Percentiles rank a stretch among this genome's conserved stretches.
Conservation (phyloP, 2,888 invertebrate species). For the Venusia cambrica region DNA sequence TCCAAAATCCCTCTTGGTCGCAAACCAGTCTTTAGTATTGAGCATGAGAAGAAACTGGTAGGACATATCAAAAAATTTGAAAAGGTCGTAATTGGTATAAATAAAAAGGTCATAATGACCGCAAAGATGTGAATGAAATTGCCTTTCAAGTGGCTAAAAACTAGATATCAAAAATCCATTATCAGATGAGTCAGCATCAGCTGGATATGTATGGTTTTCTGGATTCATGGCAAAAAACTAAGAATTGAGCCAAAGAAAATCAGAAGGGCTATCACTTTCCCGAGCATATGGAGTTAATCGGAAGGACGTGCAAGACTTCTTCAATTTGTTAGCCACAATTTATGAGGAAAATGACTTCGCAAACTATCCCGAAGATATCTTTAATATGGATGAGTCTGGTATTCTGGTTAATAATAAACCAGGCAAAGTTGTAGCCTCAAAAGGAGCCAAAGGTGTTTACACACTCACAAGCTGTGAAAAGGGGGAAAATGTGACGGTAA, state of each 20-base stretch:
- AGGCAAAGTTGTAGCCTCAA: slow-evolving; percentile 42
- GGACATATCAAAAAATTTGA: no score
- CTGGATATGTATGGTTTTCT: slow-evolving; percentile 30
- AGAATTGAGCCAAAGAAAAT: slow-evolving; percentile 18
- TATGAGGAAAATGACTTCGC: not conserved
- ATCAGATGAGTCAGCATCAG: no score
- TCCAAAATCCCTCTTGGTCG: no score
- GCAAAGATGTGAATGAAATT: no score
- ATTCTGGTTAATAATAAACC: slow-evolving; percentile 42
- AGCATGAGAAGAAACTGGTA: no score
- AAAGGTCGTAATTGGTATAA: no score
- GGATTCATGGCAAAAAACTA: slow-evolving; percentile 26
- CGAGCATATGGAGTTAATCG: slow-evolving; percentile 20
- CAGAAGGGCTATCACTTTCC: slow-evolving; percentile 28
- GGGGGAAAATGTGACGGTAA: slow-evolving; percentile 36
- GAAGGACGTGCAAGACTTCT: not conserved
- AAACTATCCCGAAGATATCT: slow-evolving; percentile 8
- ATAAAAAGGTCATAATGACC: no score
- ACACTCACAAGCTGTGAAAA: slow-evolving; percentile 33
- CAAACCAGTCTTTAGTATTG: no score
- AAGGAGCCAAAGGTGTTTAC: slow-evolving; percentile 34
- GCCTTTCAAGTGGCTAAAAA: no score
- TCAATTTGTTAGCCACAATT: no score
- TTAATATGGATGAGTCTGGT: slow-evolving; percentile 26
- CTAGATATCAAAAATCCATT: no score